Evolutionary conservation across 2,113 vertebrate genomes (phyloP).

Genomic region (Lichenostomus cassidix): DNA sequence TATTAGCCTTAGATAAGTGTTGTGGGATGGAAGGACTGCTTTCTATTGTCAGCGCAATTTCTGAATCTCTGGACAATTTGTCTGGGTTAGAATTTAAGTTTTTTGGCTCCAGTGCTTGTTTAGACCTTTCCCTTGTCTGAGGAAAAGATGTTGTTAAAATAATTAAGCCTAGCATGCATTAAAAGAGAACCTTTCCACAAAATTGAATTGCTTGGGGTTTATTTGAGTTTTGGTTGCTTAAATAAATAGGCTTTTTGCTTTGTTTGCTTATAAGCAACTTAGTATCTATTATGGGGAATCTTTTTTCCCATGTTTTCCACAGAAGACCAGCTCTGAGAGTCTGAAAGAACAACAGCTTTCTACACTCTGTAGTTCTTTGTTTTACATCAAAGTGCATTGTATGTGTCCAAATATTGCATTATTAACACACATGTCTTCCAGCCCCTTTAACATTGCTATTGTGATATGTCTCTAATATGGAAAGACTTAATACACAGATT

Average conservation of each 20-base stretch:
- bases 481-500: neutral
- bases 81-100: constrained; percentile 35
- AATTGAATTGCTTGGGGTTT: constrained; percentile 40
- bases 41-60: constrained; percentile 14
- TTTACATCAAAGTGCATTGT: neutral
- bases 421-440: neutral
- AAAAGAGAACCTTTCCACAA: constrained; percentile 42
- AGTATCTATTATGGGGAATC: neutral
- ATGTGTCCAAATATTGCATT: neutral
- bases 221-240: constrained; percentile 18
- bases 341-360: neutral
- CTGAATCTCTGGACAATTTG: constrained; percentile 50
- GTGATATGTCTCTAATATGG: neutral
- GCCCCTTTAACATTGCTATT: neutral
- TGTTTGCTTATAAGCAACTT: constrained; percentile 33
- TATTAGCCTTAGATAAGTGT: constrained; percentile 35
- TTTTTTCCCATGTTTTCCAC: neutral
- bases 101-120: constrained; percentile 47
- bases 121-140: constrained; percentile 25
- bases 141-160: constrained; percentile 40
- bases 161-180: constrained; percentile 40
- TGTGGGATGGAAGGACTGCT: constrained; percentile 23
- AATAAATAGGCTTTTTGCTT: neutral
- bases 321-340: neutral
- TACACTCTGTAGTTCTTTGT: neutral